Conservation (phyloP, 2,797 vertebrate species). For the Onychomys torridus region DNA sequence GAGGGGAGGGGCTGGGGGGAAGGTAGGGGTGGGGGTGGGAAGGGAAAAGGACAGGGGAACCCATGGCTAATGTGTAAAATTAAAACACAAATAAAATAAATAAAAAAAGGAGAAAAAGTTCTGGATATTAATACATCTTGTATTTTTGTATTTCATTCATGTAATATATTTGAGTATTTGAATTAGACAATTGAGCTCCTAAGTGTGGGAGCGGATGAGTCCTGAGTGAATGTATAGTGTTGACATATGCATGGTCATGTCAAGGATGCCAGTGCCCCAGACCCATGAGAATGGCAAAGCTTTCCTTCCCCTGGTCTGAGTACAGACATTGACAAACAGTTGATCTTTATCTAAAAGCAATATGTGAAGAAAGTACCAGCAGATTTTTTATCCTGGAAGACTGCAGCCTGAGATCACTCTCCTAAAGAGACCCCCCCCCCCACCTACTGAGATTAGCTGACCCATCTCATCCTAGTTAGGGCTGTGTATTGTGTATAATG, state of each 20-base stretch:
- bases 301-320: neutral
- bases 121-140: neutral
- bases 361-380: neutral
- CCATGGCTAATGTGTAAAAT: too few species aligned
- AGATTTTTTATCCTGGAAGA: neutral
- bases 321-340: neutral
- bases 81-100: too few species aligned
- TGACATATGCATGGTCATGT: neutral
- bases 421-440: neutral
- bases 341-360: neutral
- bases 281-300: neutral
- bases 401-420: neutral
- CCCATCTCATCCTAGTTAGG: neutral
- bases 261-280: neutral
- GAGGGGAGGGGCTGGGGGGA: too few species aligned
- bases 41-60: too few species aligned
- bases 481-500: too few species aligned
- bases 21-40: too few species aligned
- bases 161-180: constrained; percentile 45
- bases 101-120: too few species aligned
- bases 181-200: neutral
- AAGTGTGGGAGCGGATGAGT: neutral
- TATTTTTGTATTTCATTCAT: neutral
- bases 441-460: neutral
- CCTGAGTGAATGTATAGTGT: neutral